phyloP scores from a whole-genome alignment of 2,797 vertebrate species.

The Garrulus glandarius region DNA sequence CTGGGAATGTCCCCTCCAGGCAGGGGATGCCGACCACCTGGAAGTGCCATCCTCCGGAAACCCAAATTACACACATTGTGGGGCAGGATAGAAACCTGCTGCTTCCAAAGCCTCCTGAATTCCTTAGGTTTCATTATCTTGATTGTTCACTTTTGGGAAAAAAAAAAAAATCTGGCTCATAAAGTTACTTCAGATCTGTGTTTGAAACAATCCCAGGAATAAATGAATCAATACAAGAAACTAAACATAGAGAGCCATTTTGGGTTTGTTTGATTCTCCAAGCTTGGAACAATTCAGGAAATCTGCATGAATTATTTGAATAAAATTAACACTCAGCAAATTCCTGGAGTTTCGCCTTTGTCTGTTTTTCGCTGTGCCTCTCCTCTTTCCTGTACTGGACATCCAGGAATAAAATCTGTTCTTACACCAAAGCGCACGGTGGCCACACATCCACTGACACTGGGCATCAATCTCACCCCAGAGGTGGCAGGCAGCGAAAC shows the following conservation, averaged over 20 bases:
- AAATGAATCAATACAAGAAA: background rate
- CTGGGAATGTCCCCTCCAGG: background rate
- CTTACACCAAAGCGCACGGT: background rate
- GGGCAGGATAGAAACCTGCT: background rate
- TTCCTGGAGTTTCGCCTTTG: slow-evolving; percentile 1
- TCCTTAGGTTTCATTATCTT: background rate
- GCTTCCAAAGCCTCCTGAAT: background rate
- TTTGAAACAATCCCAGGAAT: background rate
- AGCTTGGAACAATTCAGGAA: background rate
- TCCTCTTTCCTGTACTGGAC: rapidly evolving
- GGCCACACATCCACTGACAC: background rate
- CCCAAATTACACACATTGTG: rapidly evolving
- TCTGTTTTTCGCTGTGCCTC: background rate
- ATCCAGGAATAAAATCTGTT: background rate
- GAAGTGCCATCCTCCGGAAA: background rate
- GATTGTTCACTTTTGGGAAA: background rate
- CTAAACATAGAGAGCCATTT: background rate
- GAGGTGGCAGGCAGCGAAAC: background rate
- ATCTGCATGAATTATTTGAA: background rate
- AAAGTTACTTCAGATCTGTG: background rate
- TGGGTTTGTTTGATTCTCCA: background rate
- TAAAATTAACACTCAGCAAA: slow-evolving; percentile 9
- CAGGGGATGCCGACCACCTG: rapidly evolving
- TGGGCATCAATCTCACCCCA: background rate
- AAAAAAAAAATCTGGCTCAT: background rate